These are phyloP conservation scores for Hoplostethus atlanticus DNA, from an alignment of 2,797 vertebrate species.

Conservation along the genomic window DNA sequence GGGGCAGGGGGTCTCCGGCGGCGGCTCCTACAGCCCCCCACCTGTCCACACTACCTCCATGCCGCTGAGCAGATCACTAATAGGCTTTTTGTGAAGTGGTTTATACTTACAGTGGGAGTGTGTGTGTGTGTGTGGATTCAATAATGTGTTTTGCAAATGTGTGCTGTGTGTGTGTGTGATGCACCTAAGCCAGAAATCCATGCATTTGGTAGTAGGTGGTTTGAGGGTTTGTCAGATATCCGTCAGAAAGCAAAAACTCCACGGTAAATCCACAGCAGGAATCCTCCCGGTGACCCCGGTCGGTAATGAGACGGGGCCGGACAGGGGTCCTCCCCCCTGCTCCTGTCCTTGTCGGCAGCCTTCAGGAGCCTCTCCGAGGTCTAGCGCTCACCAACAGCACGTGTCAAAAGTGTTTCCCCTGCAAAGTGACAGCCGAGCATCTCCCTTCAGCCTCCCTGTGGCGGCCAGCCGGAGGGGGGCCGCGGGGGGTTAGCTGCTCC, in stretches of 20 bases:
- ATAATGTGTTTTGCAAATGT: conserved; percentile 58
- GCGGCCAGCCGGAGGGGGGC: conserved; percentile 32
- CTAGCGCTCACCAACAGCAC: conserved; percentile 50
- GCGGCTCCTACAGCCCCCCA: conserved; percentile 71
- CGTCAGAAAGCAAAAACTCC: conserved; percentile 55
- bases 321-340: conserved; percentile 12
- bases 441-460: conserved; percentile 39
- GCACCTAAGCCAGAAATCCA: background rate
- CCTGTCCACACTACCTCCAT: conserved; percentile 77
- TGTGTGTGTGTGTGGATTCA: conserved; percentile 62
- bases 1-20: conserved; percentile 35
- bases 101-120: conserved; percentile 66
- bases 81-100: conserved; percentile 49
- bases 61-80: conserved; percentile 43
- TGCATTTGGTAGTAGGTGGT: conserved; percentile 23
- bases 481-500: conserved; percentile 22
- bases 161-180: conserved; percentile 19
- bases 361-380: conserved; percentile 57
- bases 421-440: conserved; percentile 53
- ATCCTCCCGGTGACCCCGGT: conserved; percentile 40
- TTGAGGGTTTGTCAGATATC: conserved; percentile 62
- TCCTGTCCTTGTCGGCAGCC: conserved; percentile 42
- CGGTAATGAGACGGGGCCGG: conserved; percentile 39
- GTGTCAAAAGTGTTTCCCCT: conserved; percentile 69
- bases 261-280: conserved; percentile 68